Conservation (phyloP, 2,797 vertebrate genomes). For the Nannoperca australis region DNA sequence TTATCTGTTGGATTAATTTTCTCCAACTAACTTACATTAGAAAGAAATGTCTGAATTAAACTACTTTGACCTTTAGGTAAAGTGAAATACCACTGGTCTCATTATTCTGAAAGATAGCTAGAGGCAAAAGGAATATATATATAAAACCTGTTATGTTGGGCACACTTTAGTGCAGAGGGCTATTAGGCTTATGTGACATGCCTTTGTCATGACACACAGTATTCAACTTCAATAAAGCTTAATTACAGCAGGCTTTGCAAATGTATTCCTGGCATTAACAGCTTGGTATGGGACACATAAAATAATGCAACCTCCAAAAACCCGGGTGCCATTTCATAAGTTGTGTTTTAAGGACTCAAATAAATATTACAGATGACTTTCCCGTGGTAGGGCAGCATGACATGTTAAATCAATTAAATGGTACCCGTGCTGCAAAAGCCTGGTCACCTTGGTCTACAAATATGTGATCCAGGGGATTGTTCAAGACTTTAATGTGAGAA, state of each 20-base stretch:
- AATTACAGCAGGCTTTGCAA: conserved; percentile 21
- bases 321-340: conserved; percentile 31
- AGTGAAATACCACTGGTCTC: conserved; percentile 76
- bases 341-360: conserved; percentile 30
- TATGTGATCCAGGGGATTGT: conserved; percentile 45
- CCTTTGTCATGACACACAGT: conserved; percentile 67
- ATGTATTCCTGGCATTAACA: conserved; percentile 28
- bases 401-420: conserved; percentile 27
- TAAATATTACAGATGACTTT: conserved; percentile 39
- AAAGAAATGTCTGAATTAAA: conserved; percentile 75
- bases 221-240: conserved; percentile 29
- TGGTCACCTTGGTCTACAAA: conserved; percentile 52
- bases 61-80: conserved; percentile 72
- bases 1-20: conserved; percentile 59
- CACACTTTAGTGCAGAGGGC: conserved; percentile 37
- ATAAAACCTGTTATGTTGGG: conserved; percentile 39
- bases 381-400: conserved; percentile 3
- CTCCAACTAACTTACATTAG: conserved; percentile 55
- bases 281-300: neutral
- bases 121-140: conserved; percentile 50
- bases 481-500: conserved; percentile 36
- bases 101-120: conserved; percentile 71
- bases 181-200: conserved; percentile 51
- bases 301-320: conserved; percentile 26
- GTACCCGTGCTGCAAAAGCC: conserved; percentile 3